Conservation (phyloP, 2,113 vertebrate genomes). For the Xiphorhynchus elegans region DNA sequence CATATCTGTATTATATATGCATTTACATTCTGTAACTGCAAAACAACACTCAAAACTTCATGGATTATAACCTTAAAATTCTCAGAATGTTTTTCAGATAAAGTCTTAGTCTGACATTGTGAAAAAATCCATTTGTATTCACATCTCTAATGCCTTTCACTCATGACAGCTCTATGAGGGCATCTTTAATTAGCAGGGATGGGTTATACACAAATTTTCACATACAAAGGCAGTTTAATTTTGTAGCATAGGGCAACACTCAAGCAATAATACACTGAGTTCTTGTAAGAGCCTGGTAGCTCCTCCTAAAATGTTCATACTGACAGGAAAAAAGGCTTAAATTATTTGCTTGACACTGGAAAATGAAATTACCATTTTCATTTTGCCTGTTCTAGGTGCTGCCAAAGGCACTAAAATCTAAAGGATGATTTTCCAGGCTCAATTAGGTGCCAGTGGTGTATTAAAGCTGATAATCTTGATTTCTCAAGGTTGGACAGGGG, state of each 20-base stretch:
- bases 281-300: background rate
- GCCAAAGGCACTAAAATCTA: background rate
- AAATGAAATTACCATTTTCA: background rate
- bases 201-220: background rate
- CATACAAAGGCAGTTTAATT: constrained; percentile 1
- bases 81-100: background rate
- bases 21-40: background rate
- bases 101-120: background rate
- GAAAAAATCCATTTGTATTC: background rate
- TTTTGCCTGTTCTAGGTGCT: background rate
- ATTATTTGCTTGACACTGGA: background rate
- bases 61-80: background rate
- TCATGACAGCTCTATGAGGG: constrained; percentile 6
- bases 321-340: background rate
- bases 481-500: background rate
- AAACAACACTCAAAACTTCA: background rate
- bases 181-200: background rate
- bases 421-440: background rate
- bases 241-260: background rate
- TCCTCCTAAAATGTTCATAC: background rate
- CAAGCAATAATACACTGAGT: background rate
- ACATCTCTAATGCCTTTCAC: background rate
- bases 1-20: background rate
- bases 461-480: background rate
- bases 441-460: background rate